These are phyloP conservation scores for Stichopus chloronotus DNA, from an alignment of 35 echinoderm and acorn worm species.

Conservation along the genomic window DNA sequence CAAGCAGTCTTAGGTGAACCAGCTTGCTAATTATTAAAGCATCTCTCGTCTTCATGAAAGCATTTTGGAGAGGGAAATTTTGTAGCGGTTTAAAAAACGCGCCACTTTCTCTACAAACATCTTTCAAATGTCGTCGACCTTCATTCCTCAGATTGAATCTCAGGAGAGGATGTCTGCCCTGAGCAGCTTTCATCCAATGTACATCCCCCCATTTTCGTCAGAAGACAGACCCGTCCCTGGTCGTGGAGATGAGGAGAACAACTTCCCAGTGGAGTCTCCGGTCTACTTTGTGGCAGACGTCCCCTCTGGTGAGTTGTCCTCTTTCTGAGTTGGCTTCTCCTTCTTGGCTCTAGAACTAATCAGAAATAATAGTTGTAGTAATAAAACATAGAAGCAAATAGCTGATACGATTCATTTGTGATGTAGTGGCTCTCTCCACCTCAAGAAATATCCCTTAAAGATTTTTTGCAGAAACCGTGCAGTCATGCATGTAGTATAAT, in stretches of 20 bases:
- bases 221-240: slow-evolving; percentile 38
- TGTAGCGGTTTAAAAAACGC: no score
- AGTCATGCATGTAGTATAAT: no score
- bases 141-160: slow-evolving; percentile 20
- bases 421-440: no score
- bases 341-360: not conserved
- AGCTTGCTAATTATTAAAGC: no score
- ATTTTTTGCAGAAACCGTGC: no score
- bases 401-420: no score
- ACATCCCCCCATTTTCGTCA: slow-evolving; percentile 38
- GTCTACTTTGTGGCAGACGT: slow-evolving; percentile 44
- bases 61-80: no score
- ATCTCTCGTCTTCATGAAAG: no score
- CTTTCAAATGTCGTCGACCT: not conserved
- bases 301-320: not conserved
- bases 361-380: not conserved
- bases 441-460: no score
- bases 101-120: no score
- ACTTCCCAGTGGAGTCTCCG: slow-evolving; percentile 32
- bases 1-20: no score
- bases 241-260: not conserved
- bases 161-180: not conserved
- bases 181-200: slow-evolving; percentile 7
- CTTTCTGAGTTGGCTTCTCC: not conserved
- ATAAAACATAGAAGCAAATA: no score